Conservation (phyloP, 1,140 invertebrate species). For the Eulimnadia texana region DNA sequence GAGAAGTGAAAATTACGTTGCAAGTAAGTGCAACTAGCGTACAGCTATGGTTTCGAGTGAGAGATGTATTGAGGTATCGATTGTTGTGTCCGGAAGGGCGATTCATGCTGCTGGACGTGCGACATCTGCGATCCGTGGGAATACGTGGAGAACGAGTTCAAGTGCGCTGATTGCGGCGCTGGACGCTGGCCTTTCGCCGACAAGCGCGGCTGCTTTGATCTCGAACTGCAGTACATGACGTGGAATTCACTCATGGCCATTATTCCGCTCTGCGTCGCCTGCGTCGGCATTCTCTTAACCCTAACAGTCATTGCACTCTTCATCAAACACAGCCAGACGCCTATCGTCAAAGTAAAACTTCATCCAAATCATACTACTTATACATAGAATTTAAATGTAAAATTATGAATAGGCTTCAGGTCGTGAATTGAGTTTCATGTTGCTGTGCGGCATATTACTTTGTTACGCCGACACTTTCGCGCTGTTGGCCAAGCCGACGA, state of each 20-base stretch:
- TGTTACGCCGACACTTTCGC: conserved; percentile 36
- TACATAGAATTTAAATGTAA: too few species aligned
- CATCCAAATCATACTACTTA: too few species aligned
- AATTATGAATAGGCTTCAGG: conserved; percentile 34
- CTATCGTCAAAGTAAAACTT: conserved; percentile 31
- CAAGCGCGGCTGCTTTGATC: conserved; percentile 28
- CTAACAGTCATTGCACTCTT: conserved; percentile 34
- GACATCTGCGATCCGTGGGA: conserved; percentile 39
- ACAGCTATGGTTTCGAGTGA: too few species aligned
- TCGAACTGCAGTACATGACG: conserved; percentile 38
- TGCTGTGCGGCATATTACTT: conserved; percentile 33
- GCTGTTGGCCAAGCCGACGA: conserved; percentile 35
- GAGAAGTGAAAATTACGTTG: conserved; percentile 53
- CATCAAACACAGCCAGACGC: conserved; percentile 28
- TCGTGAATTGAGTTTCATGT: conserved; percentile 44
- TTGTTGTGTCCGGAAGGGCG: conserved; percentile 24
- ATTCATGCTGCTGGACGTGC: conserved; percentile 38
- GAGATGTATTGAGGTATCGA: too few species aligned
- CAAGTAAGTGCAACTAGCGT: conserved; percentile 30
- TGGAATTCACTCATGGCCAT: conserved; percentile 40
- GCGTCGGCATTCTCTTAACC: conserved; percentile 37
- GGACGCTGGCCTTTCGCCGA: conserved; percentile 32
- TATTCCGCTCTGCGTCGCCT: conserved; percentile 36
- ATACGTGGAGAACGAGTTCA: conserved; percentile 40
- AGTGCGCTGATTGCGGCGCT: conserved; percentile 39